Evolutionary conservation across 2,797 vertebrate genomes (phyloP).

Genomic region (Arrhamphus sclerolepis): DNA sequence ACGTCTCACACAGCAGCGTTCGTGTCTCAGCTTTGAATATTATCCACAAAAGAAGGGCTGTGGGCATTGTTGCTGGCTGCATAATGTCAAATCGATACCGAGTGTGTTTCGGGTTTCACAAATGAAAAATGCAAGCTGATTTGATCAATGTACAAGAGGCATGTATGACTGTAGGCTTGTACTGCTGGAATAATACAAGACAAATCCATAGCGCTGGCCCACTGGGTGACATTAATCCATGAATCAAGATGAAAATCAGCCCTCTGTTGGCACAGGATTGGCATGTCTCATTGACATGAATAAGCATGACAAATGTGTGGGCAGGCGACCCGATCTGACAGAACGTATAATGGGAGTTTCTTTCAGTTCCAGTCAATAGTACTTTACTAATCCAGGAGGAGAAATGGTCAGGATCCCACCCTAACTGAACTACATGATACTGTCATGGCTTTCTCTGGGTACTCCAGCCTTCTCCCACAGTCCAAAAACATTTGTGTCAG

Average conservation of each 20-base stretch:
- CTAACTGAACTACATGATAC: no score
- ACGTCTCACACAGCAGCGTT: conserved; percentile 46
- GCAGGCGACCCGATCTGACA: background rate
- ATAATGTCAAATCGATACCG: conserved; percentile 74
- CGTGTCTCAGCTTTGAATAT: conserved; percentile 62
- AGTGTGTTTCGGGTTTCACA: conserved; percentile 61
- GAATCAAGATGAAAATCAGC: conserved; percentile 40
- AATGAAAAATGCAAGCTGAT: conserved; percentile 75
- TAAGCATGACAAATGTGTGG: conserved; percentile 30
- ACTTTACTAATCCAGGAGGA: no score
- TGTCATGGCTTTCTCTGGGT: no score
- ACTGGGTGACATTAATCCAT: conserved; percentile 44
- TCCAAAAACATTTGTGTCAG: no score
- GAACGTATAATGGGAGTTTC: no score
- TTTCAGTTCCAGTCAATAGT: no score
- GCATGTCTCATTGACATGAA: conserved; percentile 37
- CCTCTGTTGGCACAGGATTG: conserved; percentile 29
- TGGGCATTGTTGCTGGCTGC: conserved; percentile 52
- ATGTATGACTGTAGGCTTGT: conserved; percentile 65
- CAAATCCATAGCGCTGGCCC: conserved; percentile 46
- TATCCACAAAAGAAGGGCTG: conserved; percentile 43
- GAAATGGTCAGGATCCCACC: no score
- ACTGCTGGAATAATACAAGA: conserved; percentile 42
- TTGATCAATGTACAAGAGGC: conserved; percentile 72
- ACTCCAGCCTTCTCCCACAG: no score